phyloP scores from a whole-genome alignment of 92 coral and sea anemone genomes.

The Pocillopora meandrina region DNA sequence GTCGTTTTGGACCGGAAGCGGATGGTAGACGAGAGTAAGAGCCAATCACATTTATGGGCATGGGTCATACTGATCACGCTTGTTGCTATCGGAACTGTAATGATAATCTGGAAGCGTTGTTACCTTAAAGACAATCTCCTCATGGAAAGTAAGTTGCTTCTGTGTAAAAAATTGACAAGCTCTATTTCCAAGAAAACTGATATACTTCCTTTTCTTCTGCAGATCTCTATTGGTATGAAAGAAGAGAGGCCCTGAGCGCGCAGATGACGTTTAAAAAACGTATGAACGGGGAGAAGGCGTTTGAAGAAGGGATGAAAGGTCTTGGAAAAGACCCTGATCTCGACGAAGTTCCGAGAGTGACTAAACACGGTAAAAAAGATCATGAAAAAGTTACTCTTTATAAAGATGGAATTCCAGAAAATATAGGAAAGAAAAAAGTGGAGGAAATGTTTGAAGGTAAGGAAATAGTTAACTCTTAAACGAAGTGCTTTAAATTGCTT shows the following conservation, averaged over 20 bases:
- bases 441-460: conserved; percentile 41
- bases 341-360: conserved; percentile 15
- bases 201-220: neutral
- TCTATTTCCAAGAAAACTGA: neutral
- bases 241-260: conserved; percentile 49
- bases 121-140: conserved; percentile 41
- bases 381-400: conserved; percentile 20
- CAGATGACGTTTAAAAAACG: conserved; percentile 27
- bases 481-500: neutral
- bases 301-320: conserved; percentile 17
- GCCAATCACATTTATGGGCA: conserved; percentile 41
- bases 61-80: conserved; percentile 33
- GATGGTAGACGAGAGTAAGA: conserved; percentile 15
- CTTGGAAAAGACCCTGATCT: conserved; percentile 10
- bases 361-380: conserved; percentile 15
- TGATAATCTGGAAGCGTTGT: conserved; percentile 31
- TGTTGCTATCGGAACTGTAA: conserved; percentile 13
- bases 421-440: conserved; percentile 34
- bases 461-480: neutral
- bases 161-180: neutral
- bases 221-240: conserved; percentile 43
- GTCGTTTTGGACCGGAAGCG: neutral
- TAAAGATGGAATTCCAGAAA: conserved; percentile 39
- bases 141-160: conserved; percentile 37
- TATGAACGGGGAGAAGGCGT: conserved; percentile 25